Percentiles rank a stretch among this genome's conserved stretches.
Evolutionary conservation across 1,140 invertebrate species (phyloP).

Genomic region (Ericerus pela): DNA sequence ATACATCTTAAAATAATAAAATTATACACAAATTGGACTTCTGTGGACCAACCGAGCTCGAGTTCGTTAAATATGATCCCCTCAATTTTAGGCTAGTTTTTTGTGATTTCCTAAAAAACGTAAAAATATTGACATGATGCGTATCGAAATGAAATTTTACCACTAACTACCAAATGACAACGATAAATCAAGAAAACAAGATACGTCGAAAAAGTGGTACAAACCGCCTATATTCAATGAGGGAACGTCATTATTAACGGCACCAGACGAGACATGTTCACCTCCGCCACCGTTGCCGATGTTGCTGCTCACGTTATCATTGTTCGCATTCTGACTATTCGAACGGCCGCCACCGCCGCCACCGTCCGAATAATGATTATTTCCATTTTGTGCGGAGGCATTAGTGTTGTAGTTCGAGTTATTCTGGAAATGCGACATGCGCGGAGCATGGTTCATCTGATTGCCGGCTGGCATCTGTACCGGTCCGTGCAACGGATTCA

Average conservation of each 20-base stretch:
- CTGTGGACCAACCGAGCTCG: too few relatives aligned
- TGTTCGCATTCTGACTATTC: neutral
- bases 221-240: constrained; percentile 2
- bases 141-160: too few relatives aligned
- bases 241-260: neutral
- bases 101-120: too few relatives aligned
- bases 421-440: neutral
- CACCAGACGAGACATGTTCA: neutral
- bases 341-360: neutral
- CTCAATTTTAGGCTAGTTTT: too few relatives aligned
- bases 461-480: neutral
- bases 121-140: too few relatives aligned
- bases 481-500: neutral
- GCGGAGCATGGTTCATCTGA: neutral
- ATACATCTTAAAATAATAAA: too few relatives aligned
- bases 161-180: too few relatives aligned
- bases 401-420: neutral
- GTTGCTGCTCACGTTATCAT: neutral
- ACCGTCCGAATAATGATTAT: neutral
- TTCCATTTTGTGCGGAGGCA: neutral
- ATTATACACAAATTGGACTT: too few relatives aligned
- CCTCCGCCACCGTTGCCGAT: neutral
- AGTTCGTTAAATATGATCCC: too few relatives aligned
- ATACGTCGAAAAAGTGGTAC: neutral
- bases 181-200: constrained; percentile 9